A percentile compares a stretch with the other conserved stretches of the same genome.
Conservation (phyloP, 2,888 invertebrate genomes). For the Bombyx huttoni region DNA sequence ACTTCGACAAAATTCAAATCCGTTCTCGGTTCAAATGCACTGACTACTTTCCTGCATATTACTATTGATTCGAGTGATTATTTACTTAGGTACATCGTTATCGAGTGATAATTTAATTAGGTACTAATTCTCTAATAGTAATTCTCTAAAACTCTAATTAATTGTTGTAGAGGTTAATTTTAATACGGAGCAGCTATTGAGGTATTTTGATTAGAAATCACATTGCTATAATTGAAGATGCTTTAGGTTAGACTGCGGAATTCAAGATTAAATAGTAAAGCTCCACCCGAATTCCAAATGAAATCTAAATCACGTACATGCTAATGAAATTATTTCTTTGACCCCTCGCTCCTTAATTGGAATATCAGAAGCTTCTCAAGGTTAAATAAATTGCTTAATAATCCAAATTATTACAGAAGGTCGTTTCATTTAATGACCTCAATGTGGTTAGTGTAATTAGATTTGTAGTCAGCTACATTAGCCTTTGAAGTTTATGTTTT, state of each 20-base stretch:
- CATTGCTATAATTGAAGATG: too few relatives aligned
- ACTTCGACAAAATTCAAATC: too few relatives aligned
- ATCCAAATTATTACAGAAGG: not conserved
- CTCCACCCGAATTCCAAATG: not conserved
- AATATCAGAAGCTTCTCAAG: not conserved
- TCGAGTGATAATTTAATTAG: too few relatives aligned
- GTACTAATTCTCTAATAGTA: too few relatives aligned
- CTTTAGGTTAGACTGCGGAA: not conserved
- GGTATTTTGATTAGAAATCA: not conserved
- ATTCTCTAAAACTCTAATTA: too few relatives aligned
- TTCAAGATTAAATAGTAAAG: not conserved
- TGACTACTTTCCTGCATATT: too few relatives aligned
- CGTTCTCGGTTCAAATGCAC: too few relatives aligned
- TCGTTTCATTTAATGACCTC: not conserved
- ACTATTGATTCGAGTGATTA: too few relatives aligned
- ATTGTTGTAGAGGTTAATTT: not conserved
- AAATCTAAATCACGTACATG: not conserved
- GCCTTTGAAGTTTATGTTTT: too few relatives aligned
- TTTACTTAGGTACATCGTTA: too few relatives aligned
- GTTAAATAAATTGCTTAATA: not conserved
- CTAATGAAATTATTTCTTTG: not conserved
- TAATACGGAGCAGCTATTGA: not conserved
- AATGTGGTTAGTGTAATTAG: not conserved
- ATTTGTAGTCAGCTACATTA: not conserved
- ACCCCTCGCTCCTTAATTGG: not conserved